These are phyloP conservation scores for Drosophila niveifrons DNA, from an alignment of 2,888 invertebrate genomes.

Conservation along the genomic window DNA sequence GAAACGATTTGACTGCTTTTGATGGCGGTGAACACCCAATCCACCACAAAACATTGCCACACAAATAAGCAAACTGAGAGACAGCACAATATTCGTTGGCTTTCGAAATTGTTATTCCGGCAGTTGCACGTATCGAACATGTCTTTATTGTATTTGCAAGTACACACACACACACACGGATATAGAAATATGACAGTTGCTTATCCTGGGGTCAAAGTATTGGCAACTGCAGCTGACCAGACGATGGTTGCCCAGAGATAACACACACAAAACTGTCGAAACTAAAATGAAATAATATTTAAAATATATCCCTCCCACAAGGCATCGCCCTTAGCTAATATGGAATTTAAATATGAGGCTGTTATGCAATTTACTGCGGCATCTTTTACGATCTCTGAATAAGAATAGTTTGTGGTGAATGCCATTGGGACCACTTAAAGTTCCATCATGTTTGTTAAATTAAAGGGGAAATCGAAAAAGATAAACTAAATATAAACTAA, in stretches of 20 bases:
- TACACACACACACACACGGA: conserved; percentile 16
- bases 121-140: conserved; percentile 50
- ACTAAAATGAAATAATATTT: conserved; percentile 55
- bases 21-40: conserved; percentile 22
- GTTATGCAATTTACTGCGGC: conserved; percentile 30
- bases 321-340: conserved; percentile 29
- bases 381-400: conserved; percentile 26
- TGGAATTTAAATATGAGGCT: conserved; percentile 36
- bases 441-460: not conserved
- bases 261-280: conserved; percentile 48
- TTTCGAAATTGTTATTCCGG: conserved; percentile 71
- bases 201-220: conserved; percentile 35
- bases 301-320: conserved; percentile 40
- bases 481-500: not conserved
- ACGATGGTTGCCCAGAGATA: conserved; percentile 58
- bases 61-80: conserved; percentile 8
- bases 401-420: conserved; percentile 21
- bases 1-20: conserved; percentile 55
- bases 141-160: conserved; percentile 34
- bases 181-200: conserved; percentile 20
- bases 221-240: conserved; percentile 38
- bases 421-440: not conserved
- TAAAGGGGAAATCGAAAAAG: not conserved
- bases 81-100: conserved; percentile 65
- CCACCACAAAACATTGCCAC: conserved; percentile 9